Percentiles rank a stretch among this genome's conserved stretches.
phyloP scores from a whole-genome alignment of 2,113 vertebrate species.

The Phalacrocorax brasilianus region DNA sequence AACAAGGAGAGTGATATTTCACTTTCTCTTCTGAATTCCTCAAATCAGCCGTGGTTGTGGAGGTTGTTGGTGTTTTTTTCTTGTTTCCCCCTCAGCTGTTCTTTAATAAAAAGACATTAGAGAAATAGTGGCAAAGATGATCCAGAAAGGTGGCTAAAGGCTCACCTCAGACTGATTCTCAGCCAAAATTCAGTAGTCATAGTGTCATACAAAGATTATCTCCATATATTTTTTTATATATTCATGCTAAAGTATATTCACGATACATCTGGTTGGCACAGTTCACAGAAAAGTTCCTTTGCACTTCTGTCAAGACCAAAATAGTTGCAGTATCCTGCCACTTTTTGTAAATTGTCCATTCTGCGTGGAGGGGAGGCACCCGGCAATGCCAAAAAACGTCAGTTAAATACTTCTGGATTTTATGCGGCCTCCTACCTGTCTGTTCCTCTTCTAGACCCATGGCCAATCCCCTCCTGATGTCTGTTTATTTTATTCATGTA shows the following conservation, averaged over 20 bases:
- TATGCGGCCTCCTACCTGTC: too few species aligned
- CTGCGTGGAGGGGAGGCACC: background rate
- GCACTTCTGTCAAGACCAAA: background rate
- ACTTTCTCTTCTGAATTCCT: background rate
- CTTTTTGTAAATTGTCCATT: background rate
- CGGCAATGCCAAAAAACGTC: background rate
- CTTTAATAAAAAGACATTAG: background rate
- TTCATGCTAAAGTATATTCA: background rate
- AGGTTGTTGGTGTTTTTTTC: background rate
- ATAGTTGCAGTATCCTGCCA: fast-evolving
- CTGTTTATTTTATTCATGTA: background rate
- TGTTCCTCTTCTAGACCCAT: background rate
- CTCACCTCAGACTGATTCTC: background rate
- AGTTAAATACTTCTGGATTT: background rate
- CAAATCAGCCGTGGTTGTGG: background rate
- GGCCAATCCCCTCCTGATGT: background rate
- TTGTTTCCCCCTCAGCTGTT: background rate
- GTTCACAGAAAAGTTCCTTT: background rate
- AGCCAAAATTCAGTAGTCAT: background rate
- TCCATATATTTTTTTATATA: background rate
- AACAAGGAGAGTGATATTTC: background rate
- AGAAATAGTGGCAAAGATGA: background rate
- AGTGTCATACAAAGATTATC: background rate
- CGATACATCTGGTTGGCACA: background rate
- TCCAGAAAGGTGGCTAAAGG: background rate